Evolutionary conservation across 2,888 invertebrate genomes (phyloP).

Genomic region (Ormyrus labotus): DNA sequence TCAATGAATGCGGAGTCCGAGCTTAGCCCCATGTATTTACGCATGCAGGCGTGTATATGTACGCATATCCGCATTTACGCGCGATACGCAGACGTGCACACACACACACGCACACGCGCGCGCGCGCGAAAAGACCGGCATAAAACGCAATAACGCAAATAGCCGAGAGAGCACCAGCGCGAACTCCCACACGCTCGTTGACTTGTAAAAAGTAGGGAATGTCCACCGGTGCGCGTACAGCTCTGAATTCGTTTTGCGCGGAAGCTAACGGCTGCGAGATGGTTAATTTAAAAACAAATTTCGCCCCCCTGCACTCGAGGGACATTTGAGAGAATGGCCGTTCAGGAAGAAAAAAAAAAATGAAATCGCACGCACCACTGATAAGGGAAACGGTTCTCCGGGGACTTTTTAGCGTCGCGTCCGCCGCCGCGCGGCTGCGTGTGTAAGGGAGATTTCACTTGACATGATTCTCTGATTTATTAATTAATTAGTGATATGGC

Average conservation of each 20-base stretch:
- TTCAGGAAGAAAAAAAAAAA: too few relatives aligned
- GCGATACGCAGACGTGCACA: neutral
- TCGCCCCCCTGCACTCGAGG: neutral
- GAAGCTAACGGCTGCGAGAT: neutral
- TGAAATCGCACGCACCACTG: too few relatives aligned
- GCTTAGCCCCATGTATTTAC: neutral
- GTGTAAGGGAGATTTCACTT: too few relatives aligned
- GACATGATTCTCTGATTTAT: too few relatives aligned
- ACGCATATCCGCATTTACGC: neutral
- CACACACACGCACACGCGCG: neutral
- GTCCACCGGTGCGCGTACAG: neutral
- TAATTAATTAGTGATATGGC: too few relatives aligned
- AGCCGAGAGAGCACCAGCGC: neutral
- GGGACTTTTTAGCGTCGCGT: too few relatives aligned
- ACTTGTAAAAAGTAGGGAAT: slow-evolving; percentile 3
- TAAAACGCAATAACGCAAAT: slow-evolving; percentile 10
- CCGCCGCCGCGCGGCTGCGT: too few relatives aligned
- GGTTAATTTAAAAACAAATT: slow-evolving; percentile 4
- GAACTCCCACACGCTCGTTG: slow-evolving; percentile 5
- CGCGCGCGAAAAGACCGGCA: neutral
- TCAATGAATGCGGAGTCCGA: neutral
- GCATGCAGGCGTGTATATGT: neutral
- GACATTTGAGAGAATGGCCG: too few relatives aligned
- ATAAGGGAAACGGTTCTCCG: too few relatives aligned
- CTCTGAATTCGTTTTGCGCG: neutral